Conservation (phyloP, 35 echinoderm and acorn worm genomes). For the Ophiothrix spiculata region DNA sequence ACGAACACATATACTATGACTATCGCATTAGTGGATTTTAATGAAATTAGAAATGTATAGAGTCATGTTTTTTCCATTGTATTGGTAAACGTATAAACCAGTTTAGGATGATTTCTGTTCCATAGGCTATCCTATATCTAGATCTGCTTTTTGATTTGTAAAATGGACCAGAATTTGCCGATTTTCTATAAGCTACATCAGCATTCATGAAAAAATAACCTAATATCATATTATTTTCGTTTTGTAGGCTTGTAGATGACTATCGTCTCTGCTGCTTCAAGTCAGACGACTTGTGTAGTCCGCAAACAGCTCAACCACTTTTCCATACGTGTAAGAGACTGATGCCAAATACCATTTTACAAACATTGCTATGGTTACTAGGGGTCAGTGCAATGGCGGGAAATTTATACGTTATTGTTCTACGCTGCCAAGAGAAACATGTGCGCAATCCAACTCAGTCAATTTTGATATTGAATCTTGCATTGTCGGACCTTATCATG, state of each 20-base stretch:
- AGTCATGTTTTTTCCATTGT: no score
- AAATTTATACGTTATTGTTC: constrained; percentile 55
- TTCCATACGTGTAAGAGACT: constrained; percentile 49
- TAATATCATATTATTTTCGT: no score
- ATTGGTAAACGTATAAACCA: no score
- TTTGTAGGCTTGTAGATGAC: constrained; percentile 33
- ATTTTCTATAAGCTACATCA: no score
- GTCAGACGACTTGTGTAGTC: not conserved
- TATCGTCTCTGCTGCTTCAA: constrained; percentile 34
- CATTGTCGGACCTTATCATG: constrained; percentile 39
- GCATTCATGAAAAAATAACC: no score
- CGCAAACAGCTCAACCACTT: not conserved
- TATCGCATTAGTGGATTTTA: no score
- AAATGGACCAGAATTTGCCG: no score
- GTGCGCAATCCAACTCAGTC: constrained; percentile 20
- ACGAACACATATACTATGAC: no score
- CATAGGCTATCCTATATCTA: no score
- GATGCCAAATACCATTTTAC: constrained; percentile 58
- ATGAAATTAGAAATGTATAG: no score
- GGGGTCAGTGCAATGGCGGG: constrained; percentile 61
- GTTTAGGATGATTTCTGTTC: no score
- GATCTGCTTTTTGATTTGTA: no score
- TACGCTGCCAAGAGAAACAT: constrained; percentile 7
- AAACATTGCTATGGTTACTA: constrained; percentile 60
- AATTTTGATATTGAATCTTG: constrained; percentile 36